Percentiles rank a stretch among this genome's conserved stretches.
Evolutionary conservation across 2,113 vertebrate species (phyloP).

Genomic region (Nycticebus coucang): DNA sequence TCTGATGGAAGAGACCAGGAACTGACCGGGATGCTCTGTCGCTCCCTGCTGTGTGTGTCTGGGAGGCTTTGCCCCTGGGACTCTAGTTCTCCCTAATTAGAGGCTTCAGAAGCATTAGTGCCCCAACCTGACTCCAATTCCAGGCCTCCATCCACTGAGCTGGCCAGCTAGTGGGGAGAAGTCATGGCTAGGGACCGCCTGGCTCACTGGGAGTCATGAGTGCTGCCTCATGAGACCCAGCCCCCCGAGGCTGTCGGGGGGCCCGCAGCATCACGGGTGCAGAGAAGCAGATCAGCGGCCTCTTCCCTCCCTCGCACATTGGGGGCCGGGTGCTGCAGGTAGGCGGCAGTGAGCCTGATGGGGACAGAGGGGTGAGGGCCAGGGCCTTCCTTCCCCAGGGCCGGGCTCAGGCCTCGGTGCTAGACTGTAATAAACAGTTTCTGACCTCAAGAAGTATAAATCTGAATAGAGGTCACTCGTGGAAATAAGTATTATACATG

Average conservation of each 20-base stretch:
- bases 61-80: background rate
- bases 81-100: background rate
- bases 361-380: background rate
- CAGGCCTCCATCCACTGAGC: background rate
- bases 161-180: background rate
- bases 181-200: background rate
- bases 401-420: background rate
- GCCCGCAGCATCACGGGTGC: background rate
- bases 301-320: background rate
- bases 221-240: background rate
- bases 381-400: background rate
- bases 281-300: background rate
- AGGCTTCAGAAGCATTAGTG: background rate
- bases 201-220: background rate
- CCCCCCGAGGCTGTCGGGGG: background rate
- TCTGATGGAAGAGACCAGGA: background rate
- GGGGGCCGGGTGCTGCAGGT: background rate
- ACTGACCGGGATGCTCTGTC: background rate
- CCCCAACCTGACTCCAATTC: background rate
- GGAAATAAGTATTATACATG: background rate
- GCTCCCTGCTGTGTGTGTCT: background rate
- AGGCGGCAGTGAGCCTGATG: background rate
- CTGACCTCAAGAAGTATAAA: background rate
- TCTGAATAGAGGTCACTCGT: background rate
- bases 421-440: background rate